These are phyloP conservation scores for Leptura quadrifasciata DNA, from an alignment of 2,888 invertebrate species.

Conservation along the genomic window DNA sequence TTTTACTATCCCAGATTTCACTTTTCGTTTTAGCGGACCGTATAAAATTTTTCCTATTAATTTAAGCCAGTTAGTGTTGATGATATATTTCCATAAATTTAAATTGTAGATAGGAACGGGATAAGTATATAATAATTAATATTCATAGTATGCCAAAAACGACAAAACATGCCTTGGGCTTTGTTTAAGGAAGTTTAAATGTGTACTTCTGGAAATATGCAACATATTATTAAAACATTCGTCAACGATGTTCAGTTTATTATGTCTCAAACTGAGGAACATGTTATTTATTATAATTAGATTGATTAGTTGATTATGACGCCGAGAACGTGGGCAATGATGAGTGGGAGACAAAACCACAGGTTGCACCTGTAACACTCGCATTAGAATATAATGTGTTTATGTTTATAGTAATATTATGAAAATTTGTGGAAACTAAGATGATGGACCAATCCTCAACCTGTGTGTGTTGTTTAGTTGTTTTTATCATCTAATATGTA, in stretches of 20 bases:
- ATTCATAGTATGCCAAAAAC: slow-evolving; percentile 20
- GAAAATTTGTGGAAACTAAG: not conserved
- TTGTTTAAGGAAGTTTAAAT: slow-evolving; percentile 2
- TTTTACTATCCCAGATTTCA: slow-evolving; percentile 19
- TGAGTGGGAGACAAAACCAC: not conserved
- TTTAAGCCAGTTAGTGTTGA: slow-evolving; percentile 23
- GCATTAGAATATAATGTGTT: not conserved
- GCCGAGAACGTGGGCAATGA: not conserved
- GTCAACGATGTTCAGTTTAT: not conserved
- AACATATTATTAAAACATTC: not conserved
- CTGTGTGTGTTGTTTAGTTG: too few species aligned
- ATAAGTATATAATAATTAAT: slow-evolving; percentile 26
- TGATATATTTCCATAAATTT: slow-evolving; percentile 36
- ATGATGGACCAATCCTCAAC: not conserved
- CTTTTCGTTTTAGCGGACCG: slow-evolving; percentile 14
- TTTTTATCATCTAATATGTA: too few species aligned
- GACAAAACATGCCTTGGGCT: not conserved
- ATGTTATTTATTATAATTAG: not conserved
- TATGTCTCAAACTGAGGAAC: not conserved
- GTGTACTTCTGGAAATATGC: too few species aligned
- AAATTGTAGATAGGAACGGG: slow-evolving; percentile 22
- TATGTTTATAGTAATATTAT: not conserved
- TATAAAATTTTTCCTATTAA: slow-evolving; percentile 27
- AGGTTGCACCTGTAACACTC: not conserved
- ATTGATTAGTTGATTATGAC: not conserved